These are phyloP conservation scores for Eublepharis macularius DNA, from an alignment of 2,113 vertebrate species.

Conservation along the genomic window DNA sequence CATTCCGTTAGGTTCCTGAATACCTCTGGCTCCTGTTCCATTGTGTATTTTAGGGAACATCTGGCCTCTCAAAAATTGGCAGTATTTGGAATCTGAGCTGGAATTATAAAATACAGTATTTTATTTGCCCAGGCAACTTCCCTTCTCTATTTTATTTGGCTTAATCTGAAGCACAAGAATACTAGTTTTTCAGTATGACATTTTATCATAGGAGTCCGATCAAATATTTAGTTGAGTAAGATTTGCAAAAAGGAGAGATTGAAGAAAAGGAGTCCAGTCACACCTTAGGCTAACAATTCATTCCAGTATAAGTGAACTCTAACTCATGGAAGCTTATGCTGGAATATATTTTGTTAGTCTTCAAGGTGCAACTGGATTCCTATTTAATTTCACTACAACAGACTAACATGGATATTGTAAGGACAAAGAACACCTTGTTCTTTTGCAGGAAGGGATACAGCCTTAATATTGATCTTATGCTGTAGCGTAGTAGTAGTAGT, in stretches of 20 bases:
- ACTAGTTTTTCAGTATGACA: neutral
- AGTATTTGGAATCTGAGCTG: constrained; percentile 1
- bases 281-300: no score
- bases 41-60: neutral
- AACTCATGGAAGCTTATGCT: no score
- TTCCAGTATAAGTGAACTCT: no score
- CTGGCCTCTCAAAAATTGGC: neutral
- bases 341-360: no score
- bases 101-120: constrained; percentile 3
- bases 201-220: neutral
- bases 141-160: neutral
- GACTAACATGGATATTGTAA: no score
- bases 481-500: neutral
- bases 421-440: neutral
- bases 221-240: neutral
- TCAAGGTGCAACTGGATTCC: no score
- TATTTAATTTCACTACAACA: no score
- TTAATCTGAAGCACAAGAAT: neutral
- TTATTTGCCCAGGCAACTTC: neutral
- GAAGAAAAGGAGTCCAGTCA: neutral
- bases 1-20: neutral
- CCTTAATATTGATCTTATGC: neutral
- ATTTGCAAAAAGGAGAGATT: neutral
- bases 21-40: neutral
- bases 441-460: neutral